phyloP scores from a whole-genome alignment of 2,888 invertebrate genomes.

The Thecophora atra region DNA sequence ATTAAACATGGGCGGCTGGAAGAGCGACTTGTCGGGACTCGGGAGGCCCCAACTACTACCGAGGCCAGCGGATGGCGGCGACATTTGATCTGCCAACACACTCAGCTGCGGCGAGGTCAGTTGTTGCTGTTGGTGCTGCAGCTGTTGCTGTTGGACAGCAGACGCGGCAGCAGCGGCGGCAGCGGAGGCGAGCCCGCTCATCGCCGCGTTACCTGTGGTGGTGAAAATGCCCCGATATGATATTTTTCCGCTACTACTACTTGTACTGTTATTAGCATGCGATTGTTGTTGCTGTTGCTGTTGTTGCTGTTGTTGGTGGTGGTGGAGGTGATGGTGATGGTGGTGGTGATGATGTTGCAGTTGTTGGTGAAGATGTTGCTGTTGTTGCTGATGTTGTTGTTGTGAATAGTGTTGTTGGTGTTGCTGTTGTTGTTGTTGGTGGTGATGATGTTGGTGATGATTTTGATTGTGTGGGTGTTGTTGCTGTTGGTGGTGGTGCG shows the following conservation, averaged over 20 bases:
- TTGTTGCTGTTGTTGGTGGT: constrained; percentile 51
- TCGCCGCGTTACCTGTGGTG: constrained; percentile 70
- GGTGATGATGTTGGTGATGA: constrained; percentile 50
- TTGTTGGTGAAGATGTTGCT: constrained; percentile 52
- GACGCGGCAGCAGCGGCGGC: constrained; percentile 53
- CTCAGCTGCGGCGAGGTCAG: constrained; percentile 64
- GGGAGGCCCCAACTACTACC: constrained; percentile 79
- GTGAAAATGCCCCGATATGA: constrained; percentile 79
- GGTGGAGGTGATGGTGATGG: constrained; percentile 52
- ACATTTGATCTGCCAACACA: constrained; percentile 66
- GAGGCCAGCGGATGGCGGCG: constrained; percentile 70
- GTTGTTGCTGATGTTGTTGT: constrained; percentile 50
- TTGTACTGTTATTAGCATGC: constrained; percentile 59
- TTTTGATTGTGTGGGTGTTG: constrained; percentile 55
- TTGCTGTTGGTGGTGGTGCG: constrained; percentile 63
- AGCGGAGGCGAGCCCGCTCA: constrained; percentile 50
- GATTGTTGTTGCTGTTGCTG: constrained; percentile 62
- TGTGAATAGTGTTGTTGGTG: constrained; percentile 54
- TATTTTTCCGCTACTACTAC: constrained; percentile 67
- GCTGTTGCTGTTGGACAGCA: constrained; percentile 49
- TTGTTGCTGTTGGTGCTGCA: constrained; percentile 57
- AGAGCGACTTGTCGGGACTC: constrained; percentile 73
- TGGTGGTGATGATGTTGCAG: constrained; percentile 57
- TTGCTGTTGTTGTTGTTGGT: constrained; percentile 51
- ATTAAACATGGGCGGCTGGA: constrained; percentile 73